A percentile compares a stretch with the other conserved stretches of the same genome.
These are phyloP conservation scores for Eupleurogrammus muticus DNA, from an alignment of 2,797 vertebrate genomes.

Conservation along the genomic window DNA sequence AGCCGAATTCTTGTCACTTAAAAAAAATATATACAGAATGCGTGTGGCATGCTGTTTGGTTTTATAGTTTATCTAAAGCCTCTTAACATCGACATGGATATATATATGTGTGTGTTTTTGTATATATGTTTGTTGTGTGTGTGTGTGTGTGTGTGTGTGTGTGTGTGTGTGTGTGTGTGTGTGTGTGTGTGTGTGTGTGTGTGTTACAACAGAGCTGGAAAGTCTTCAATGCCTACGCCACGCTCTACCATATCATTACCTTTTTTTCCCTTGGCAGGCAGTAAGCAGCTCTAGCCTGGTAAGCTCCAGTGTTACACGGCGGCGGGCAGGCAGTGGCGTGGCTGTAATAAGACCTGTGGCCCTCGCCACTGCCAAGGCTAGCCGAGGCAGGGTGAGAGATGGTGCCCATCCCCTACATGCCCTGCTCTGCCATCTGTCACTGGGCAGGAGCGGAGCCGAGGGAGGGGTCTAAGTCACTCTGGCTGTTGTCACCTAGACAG, in stretches of 20 bases:
- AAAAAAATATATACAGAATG: slow-evolving; percentile 71
- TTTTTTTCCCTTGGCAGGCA: slow-evolving; percentile 68
- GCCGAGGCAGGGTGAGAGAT: slow-evolving; percentile 72
- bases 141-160: slow-evolving; percentile 23
- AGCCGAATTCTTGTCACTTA: slow-evolving; percentile 74
- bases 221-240: slow-evolving; percentile 42
- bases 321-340: slow-evolving; percentile 66
- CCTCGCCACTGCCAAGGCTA: slow-evolving; percentile 72
- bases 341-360: slow-evolving; percentile 80
- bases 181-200: slow-evolving; percentile 17
- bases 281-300: slow-evolving; percentile 67
- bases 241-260: slow-evolving; percentile 72
- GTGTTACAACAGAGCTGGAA: slow-evolving; percentile 43
- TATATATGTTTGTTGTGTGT: too few species aligned
- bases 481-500: slow-evolving; percentile 72
- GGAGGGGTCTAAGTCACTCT: slow-evolving; percentile 73
- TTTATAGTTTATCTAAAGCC: slow-evolving; percentile 76
- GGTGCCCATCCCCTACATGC: slow-evolving; percentile 82
- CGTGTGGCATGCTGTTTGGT: slow-evolving; percentile 63
- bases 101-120: slow-evolving; percentile 17
- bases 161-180: too few species aligned
- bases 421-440: slow-evolving; percentile 86
- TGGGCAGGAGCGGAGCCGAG: slow-evolving; percentile 69
- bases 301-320: slow-evolving; percentile 73
- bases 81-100: slow-evolving; percentile 68